These are phyloP conservation scores for Parasteatoda lunata DNA, from an alignment of 2,888 invertebrate genomes.

Conservation along the genomic window DNA sequence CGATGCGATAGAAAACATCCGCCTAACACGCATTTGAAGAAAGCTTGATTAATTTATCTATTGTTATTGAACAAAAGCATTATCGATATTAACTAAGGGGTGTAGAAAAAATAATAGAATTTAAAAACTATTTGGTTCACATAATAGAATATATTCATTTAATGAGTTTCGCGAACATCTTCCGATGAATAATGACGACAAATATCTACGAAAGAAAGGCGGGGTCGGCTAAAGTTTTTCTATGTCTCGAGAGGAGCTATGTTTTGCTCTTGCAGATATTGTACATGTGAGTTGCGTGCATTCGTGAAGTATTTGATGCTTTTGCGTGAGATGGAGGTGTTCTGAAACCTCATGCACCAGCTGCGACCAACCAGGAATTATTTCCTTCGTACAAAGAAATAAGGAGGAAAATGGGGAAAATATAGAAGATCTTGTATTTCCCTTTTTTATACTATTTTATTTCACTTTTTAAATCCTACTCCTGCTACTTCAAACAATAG, in stretches of 20 bases:
- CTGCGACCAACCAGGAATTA: constrained; percentile 62
- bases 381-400: constrained; percentile 35
- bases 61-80: constrained; percentile 28
- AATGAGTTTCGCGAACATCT: constrained; percentile 38
- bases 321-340: constrained; percentile 32
- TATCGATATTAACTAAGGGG: constrained; percentile 4
- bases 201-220: constrained; percentile 29
- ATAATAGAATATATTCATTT: constrained; percentile 30
- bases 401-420: constrained; percentile 13
- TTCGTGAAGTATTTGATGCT: constrained; percentile 44
- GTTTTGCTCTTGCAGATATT: constrained; percentile 17
- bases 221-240: constrained; percentile 29
- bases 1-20: background rate
- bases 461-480: constrained; percentile 29
- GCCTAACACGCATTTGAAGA: constrained; percentile 1
- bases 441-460: constrained; percentile 9
- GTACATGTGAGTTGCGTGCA: constrained; percentile 15
- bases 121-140: constrained; percentile 47
- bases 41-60: constrained; percentile 26
- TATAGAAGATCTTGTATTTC: constrained; percentile 22
- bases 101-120: constrained; percentile 21
- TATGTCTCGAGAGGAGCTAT: constrained; percentile 18
- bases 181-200: constrained; percentile 44
- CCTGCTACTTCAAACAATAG: constrained; percentile 14
- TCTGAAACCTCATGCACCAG: constrained; percentile 45